Evolutionary conservation across 2,888 invertebrate species (phyloP).

Genomic region (Halictus ligatus): DNA sequence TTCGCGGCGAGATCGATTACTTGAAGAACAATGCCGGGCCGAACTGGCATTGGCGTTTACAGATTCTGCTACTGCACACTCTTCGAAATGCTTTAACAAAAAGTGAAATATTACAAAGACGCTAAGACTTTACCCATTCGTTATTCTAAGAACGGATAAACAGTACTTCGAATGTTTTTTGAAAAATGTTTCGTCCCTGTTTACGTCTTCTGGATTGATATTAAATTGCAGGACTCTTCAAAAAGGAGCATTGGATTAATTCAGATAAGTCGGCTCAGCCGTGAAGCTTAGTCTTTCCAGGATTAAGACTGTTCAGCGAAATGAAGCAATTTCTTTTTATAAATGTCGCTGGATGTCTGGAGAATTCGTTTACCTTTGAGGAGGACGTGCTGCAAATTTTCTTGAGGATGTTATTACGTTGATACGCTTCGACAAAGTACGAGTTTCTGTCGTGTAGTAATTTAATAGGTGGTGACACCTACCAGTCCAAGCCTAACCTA

Average conservation of each 20-base stretch:
- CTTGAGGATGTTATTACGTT: neutral
- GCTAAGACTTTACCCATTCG: neutral
- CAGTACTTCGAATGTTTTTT: neutral
- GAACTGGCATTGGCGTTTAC: neutral
- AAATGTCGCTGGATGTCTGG: neutral
- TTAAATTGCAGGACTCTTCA: neutral
- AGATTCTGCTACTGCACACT: neutral
- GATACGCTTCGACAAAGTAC: neutral
- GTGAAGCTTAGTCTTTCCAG: neutral
- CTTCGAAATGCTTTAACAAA: neutral
- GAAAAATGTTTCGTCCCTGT: neutral
- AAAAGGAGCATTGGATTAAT: neutral
- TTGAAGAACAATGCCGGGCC: neutral
- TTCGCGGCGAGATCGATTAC: neutral
- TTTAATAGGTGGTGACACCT: neutral
- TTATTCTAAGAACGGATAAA: neutral
- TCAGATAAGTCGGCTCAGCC: neutral
- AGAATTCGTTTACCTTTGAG: neutral
- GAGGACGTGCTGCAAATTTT: neutral
- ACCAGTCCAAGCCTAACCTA: neutral
- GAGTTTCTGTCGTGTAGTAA: neutral
- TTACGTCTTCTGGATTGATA: neutral
- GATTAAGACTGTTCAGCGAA: neutral
- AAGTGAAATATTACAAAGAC: neutral
- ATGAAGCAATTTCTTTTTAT: neutral